Evolutionary conservation across 1,140 invertebrate species (phyloP).

Genomic region (Ostrea denselamellosa): DNA sequence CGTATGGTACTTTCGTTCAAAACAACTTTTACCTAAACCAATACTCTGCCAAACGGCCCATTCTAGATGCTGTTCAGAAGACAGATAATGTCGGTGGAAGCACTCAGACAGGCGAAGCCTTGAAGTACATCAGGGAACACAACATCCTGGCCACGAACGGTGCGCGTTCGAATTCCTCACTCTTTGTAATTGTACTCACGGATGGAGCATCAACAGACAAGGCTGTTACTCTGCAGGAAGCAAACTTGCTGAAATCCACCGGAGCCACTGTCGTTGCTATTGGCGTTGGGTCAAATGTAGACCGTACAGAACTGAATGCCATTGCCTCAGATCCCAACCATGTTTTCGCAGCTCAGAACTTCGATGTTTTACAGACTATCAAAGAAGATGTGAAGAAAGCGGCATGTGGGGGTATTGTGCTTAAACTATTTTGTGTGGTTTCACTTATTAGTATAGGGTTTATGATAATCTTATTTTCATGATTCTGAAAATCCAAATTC

Average conservation of each 20-base stretch:
- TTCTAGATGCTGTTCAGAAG: slow-evolving; percentile 48
- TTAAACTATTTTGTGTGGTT: background rate
- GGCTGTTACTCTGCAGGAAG: slow-evolving; percentile 43
- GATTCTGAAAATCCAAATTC: too few relatives aligned
- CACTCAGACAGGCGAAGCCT: slow-evolving; percentile 57
- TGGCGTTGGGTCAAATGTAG: slow-evolving; percentile 58
- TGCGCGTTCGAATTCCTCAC: slow-evolving; percentile 53
- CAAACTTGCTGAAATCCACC: slow-evolving; percentile 54
- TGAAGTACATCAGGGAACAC: slow-evolving; percentile 56
- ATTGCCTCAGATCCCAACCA: slow-evolving; percentile 61
- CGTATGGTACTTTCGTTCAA: slow-evolving; percentile 48
- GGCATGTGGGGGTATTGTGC: slow-evolving; percentile 57
- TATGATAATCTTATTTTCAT: too few relatives aligned
- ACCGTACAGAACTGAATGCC: slow-evolving; percentile 57
- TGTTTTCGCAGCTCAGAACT: slow-evolving; percentile 59
- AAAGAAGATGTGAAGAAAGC: slow-evolving; percentile 54
- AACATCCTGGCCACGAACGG: slow-evolving; percentile 54
- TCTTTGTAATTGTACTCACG: slow-evolving; percentile 62
- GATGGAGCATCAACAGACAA: slow-evolving; percentile 61
- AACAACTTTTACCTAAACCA: slow-evolving; percentile 57
- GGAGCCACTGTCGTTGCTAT: slow-evolving; percentile 55
- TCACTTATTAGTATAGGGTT: background rate
- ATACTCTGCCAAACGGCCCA: slow-evolving; percentile 43
- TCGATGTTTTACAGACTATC: slow-evolving; percentile 56
- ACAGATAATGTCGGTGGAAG: slow-evolving; percentile 43